A percentile compares a stretch with the other conserved stretches of the same genome.
phyloP scores from a whole-genome alignment of 2,888 invertebrate genomes.

The Eudemis profundana region DNA sequence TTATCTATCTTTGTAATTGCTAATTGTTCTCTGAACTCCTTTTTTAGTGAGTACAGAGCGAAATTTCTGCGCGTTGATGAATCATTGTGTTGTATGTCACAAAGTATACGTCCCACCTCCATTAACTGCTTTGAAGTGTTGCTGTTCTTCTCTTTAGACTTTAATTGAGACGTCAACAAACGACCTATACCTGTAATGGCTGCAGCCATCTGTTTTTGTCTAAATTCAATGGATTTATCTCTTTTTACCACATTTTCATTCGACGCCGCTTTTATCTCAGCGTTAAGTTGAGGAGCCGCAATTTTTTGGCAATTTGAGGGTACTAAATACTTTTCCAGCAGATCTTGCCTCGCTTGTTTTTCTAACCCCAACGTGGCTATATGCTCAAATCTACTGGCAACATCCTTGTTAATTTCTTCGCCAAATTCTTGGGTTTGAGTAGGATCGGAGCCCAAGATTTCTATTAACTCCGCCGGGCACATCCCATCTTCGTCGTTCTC shows the following conservation, averaged over 20 bases:
- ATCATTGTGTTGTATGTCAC: neutral
- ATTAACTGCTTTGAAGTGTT: neutral
- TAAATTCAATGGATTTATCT: slow-evolving; percentile 25
- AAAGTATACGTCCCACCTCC: neutral
- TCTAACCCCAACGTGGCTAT: slow-evolving; percentile 11
- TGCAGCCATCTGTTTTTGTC: slow-evolving; percentile 15
- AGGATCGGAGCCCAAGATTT: neutral
- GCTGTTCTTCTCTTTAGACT: neutral
- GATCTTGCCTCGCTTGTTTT: slow-evolving; percentile 10
- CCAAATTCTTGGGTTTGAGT: neutral
- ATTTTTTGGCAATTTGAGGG: slow-evolving; percentile 27
- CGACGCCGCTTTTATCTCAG: slow-evolving; percentile 17
- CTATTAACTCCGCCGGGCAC: neutral
- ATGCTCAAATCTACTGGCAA: neutral
- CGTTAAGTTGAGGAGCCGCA: slow-evolving; percentile 21
- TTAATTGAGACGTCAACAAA: neutral
- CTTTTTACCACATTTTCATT: slow-evolving; percentile 1
- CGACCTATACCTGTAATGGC: slow-evolving; percentile 1
- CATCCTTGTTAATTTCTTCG: neutral
- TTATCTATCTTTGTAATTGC: neutral
- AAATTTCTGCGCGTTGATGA: neutral
- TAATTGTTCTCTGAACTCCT: neutral
- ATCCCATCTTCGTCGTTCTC: neutral
- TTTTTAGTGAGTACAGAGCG: neutral
- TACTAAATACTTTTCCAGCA: slow-evolving; percentile 11